These are phyloP conservation scores for Ammodytes dubius DNA, from an alignment of 2,113 vertebrate genomes.

Conservation along the genomic window DNA sequence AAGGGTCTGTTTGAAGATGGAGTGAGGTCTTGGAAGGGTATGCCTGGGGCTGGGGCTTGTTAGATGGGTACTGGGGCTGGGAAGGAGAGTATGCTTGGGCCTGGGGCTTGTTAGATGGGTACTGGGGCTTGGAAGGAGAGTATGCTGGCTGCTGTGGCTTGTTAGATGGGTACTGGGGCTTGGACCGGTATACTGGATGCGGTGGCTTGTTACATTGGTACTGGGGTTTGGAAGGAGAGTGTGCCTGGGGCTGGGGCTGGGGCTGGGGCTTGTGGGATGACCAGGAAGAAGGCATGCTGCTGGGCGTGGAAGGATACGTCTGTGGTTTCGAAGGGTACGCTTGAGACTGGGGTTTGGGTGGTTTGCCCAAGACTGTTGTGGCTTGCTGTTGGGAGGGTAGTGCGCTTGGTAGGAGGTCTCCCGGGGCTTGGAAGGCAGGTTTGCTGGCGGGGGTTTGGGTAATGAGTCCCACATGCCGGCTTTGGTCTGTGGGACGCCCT, in stretches of 20 bases:
- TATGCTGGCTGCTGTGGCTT: neutral
- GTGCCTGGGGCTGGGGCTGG: neutral
- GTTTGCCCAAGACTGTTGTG: no score
- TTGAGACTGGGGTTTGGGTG: no score
- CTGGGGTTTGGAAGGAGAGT: neutral
- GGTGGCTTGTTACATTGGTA: neutral
- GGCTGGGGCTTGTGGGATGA: no score
- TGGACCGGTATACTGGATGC: neutral
- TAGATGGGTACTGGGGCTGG: neutral
- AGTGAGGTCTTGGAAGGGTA: neutral
- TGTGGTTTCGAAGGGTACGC: no score
- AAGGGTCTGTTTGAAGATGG: no score
- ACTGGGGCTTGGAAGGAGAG: neutral
- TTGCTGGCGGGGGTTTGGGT: no score
- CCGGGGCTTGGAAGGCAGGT: no score
- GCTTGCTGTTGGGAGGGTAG: no score
- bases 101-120: neutral
- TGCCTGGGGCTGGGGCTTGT: neutral
- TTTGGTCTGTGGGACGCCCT: neutral
- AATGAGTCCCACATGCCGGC: constrained; percentile 5
- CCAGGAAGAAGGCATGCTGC: no score
- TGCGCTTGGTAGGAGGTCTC: no score
- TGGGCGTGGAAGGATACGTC: no score
- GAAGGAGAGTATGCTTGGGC: no score
- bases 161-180: neutral